phyloP scores from a whole-genome alignment of 2,113 vertebrate genomes.

The Tenebrosternarchus preto region DNA sequence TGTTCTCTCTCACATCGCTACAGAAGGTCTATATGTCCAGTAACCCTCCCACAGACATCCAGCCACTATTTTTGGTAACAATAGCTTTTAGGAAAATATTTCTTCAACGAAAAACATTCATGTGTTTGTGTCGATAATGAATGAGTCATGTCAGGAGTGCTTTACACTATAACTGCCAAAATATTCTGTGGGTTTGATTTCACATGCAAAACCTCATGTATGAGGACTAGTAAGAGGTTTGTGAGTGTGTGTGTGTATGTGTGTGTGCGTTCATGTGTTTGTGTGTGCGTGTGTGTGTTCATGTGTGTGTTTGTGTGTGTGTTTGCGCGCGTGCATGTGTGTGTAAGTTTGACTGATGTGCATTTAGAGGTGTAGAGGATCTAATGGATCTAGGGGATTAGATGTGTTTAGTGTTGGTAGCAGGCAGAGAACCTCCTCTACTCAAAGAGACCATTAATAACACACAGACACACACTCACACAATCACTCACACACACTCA shows the following conservation, averaged over 20 bases:
- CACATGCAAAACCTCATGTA: conserved; percentile 9
- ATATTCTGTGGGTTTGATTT: conserved; percentile 42
- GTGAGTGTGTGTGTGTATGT: background rate
- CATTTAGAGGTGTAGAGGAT: conserved; percentile 76
- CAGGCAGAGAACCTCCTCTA: conserved; percentile 69
- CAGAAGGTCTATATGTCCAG: conserved; percentile 44
- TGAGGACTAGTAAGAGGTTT: background rate
- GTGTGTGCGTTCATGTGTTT: too few species aligned
- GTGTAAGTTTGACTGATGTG: conserved; percentile 68
- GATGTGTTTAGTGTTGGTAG: conserved; percentile 73
- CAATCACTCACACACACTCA: conserved; percentile 9
- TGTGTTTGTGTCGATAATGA: conserved; percentile 51
- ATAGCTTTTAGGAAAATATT: conserved; percentile 56
- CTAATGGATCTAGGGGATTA: conserved; percentile 81
- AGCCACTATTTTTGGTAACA: conserved; percentile 50
- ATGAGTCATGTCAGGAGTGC: conserved; percentile 52
- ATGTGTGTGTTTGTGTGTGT: background rate
- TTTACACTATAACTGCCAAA: conserved; percentile 19
- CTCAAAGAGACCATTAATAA: conserved; percentile 76
- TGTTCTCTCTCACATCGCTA: conserved; percentile 31
- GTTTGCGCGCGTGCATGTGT: conserved; percentile 25
- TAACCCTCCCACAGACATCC: conserved; percentile 13
- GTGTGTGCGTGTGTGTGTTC: background rate
- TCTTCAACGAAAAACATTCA: conserved; percentile 47
- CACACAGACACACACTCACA: conserved; percentile 42